phyloP scores from a whole-genome alignment of 2,797 vertebrate genomes.

The Siniperca obscura region DNA sequence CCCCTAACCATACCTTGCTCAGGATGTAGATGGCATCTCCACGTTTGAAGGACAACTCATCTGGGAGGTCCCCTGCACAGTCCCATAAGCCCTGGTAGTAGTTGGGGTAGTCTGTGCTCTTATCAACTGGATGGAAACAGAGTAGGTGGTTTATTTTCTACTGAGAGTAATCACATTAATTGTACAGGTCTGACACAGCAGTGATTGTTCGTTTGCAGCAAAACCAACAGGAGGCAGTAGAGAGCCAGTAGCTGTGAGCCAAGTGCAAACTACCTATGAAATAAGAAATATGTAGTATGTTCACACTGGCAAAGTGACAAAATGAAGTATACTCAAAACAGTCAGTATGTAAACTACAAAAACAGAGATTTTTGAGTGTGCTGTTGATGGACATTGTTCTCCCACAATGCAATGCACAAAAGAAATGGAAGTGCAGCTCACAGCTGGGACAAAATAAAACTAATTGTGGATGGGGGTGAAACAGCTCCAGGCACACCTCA shows the following conservation, averaged over 20 bases:
- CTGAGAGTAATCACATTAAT: background rate
- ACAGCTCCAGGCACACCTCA: background rate
- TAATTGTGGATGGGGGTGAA: background rate
- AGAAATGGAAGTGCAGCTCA: background rate
- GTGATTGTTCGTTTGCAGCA: background rate
- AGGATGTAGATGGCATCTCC: conserved; percentile 97
- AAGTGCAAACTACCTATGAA: conserved; percentile 9
- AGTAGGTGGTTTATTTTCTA: conserved; percentile 17
- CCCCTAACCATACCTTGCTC: conserved; percentile 90
- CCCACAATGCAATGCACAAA: background rate
- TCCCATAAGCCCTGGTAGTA: conserved; percentile 97
- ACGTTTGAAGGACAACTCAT: conserved; percentile 96
- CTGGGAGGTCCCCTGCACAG: conserved; percentile 88
- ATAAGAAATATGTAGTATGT: background rate
- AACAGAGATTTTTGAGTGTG: too few species aligned
- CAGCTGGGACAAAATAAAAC: background rate
- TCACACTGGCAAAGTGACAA: background rate
- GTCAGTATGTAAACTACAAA: too few species aligned
- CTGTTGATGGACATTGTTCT: background rate
- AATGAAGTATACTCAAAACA: too few species aligned
- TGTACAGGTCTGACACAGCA: conserved; percentile 7
- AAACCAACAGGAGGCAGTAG: conserved; percentile 77
- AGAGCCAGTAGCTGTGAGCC: conserved; percentile 50
- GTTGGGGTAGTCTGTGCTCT: conserved; percentile 91
- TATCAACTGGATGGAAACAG: conserved; percentile 62